Conservation (phyloP, 2,797 vertebrate species). For the Fringilla coelebs region DNA sequence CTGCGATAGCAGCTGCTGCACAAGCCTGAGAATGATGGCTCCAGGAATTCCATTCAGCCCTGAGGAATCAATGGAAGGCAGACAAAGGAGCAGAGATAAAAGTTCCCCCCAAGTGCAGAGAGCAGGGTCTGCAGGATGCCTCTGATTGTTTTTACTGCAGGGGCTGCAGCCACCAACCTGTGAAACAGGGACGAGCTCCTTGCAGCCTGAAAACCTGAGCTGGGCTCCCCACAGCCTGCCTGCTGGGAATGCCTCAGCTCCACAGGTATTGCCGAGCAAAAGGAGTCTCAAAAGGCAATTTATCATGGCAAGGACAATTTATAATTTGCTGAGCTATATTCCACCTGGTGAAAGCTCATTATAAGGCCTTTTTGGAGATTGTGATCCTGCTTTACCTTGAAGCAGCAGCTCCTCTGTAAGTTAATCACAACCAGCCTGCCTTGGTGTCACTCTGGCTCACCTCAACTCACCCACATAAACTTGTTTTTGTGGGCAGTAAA, state of each 20-base stretch:
- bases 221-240: not conserved
- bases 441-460: not conserved
- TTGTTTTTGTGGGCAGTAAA: not conserved
- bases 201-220: not conserved
- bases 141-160: slow-evolving; percentile 7
- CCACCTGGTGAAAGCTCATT: not conserved
- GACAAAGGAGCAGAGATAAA: slow-evolving; percentile 37
- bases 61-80: slow-evolving; percentile 21
- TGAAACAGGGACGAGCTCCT: not conserved
- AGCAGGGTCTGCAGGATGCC: not conserved
- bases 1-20: slow-evolving; percentile 30
- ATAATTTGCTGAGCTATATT: not conserved
- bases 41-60: slow-evolving; percentile 39
- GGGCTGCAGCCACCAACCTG: not conserved
- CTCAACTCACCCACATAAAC: not conserved
- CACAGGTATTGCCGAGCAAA: not conserved
- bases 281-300: not conserved
- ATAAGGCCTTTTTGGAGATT: not conserved
- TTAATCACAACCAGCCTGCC: not conserved
- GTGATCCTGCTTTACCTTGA: not conserved
- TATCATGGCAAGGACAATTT: not conserved
- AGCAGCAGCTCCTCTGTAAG: not conserved
- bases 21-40: slow-evolving; percentile 27
- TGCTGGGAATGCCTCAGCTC: not conserved
- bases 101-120: slow-evolving; percentile 10